Base-by-base conservation (phyloP, 2,888 invertebrate species). In the Meteorus cinctellus region DNA sequence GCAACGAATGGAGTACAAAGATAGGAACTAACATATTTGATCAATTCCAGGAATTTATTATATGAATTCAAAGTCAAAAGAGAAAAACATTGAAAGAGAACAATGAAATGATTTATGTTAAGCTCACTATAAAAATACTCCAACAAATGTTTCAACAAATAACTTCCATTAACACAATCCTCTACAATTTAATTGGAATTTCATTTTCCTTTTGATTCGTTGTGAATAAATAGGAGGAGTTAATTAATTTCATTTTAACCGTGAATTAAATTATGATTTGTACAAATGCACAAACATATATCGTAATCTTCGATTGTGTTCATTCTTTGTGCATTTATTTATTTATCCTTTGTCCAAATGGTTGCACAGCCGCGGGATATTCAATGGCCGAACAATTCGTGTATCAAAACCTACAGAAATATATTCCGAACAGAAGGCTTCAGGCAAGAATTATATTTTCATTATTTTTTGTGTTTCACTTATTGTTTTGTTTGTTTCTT, bases 371-470 rank as follows among this genome's bases (percentile, higher is more conserved):
- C 55, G 19, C 55, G 10, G 55, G 55, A 6, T 24, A 55, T 19
- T 55, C 6, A 24, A 55, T n/a, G 19, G 55, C 10, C 55, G 19
- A 55, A 55, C 55, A 19, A 55, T 55, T 55, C 19, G 55, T 55
- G 24, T 55, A 55, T 19, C n/a, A 55, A 55, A 55, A 55, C 55
- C 55, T 55, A 19, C n/a, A 19, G 19, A 24, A 55, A 55, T 55
- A 55, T 55, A 19, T 19, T 19, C 10, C 55, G 19, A 55, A 19
- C 55, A 19, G 55, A 8, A 19, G 19, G 19, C 55, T 55, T 19
- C 19, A 55, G 19, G 55, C 55, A 55, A 19, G 8, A 19, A 55
- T 55, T 19, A n/a, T 19, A n/a, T 4, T 55, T 55, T 19, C 55
- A n/a, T 19, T 19, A 19, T n/a, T 55, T 55, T 48, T n/a, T n/a